phyloP scores from a whole-genome alignment of 2,888 invertebrate genomes.

The Plebejus anna region DNA sequence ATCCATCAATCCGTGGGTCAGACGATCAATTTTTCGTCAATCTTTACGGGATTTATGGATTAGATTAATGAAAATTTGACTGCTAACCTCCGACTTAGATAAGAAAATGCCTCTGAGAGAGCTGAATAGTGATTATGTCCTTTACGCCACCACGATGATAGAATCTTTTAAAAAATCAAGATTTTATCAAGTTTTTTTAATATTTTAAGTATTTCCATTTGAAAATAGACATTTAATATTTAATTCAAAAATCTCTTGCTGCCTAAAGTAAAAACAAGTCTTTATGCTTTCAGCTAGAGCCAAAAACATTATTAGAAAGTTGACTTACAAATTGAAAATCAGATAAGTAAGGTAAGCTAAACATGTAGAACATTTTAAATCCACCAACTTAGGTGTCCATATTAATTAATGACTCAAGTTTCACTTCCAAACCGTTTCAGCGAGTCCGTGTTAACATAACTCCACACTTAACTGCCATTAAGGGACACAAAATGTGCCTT shows the following conservation, averaged over 20 bases:
- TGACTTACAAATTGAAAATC: not conserved
- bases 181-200: no score
- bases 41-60: no score
- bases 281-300: no score
- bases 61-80: no score
- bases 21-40: no score
- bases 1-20: no score
- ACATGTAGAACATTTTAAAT: not conserved
- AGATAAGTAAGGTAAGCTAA: not conserved
- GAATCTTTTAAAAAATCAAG: no score
- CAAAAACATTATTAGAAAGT: not conserved
- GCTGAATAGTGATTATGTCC: not conserved
- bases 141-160: no score
- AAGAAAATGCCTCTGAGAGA: not conserved
- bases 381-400: constrained; percentile 27
- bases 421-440: constrained; percentile 15
- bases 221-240: no score
- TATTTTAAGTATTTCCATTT: no score
- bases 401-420: constrained; percentile 11
- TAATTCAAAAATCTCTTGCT: no score
- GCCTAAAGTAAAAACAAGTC: no score
- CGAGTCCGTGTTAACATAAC: constrained; percentile 16
- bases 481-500: constrained; percentile 17
- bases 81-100: not conserved
- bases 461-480: constrained; percentile 21